phyloP scores from a whole-genome alignment of 2,113 vertebrate genomes.

The Orycteropus afer region DNA sequence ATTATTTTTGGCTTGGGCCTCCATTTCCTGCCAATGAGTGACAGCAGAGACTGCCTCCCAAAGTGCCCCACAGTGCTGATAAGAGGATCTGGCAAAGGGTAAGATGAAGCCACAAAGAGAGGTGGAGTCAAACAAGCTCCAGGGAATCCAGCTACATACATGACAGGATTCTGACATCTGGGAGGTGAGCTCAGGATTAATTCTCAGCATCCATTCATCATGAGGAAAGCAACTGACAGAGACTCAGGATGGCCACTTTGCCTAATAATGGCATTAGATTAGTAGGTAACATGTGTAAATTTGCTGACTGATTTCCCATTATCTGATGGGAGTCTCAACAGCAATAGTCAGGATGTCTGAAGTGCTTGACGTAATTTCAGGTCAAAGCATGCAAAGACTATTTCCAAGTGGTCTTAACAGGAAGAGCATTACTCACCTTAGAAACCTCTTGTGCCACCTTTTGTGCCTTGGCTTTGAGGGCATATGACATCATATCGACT shows the following conservation, averaged over 20 bases:
- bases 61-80: slow-evolving; percentile 17
- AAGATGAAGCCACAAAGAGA: slow-evolving; percentile 22
- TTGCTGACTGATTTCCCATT: not conserved
- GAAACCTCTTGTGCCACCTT: not conserved
- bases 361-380: not conserved
- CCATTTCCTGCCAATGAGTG: slow-evolving; percentile 46
- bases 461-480: not conserved
- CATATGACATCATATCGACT: not conserved
- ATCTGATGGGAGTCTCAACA: slow-evolving; percentile 53
- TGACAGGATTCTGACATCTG: not conserved
- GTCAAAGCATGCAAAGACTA: not conserved
- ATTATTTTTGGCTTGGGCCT: slow-evolving; percentile 59
- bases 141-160: not conserved
- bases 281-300: slow-evolving; percentile 65
- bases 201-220: slow-evolving; percentile 57
- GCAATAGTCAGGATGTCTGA: not conserved
- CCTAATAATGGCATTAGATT: slow-evolving; percentile 52
- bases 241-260: slow-evolving; percentile 51
- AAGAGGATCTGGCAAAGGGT: slow-evolving; percentile 50
- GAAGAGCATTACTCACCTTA: not conserved
- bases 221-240: slow-evolving; percentile 35
- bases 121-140: slow-evolving; percentile 20
- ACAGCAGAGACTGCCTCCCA: slow-evolving; percentile 11
- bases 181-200: slow-evolving; percentile 64
- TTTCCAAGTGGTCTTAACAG: slow-evolving; percentile 41